These are phyloP conservation scores for Physocephala rufipes DNA, from an alignment of 2,888 invertebrate genomes.

Conservation along the genomic window DNA sequence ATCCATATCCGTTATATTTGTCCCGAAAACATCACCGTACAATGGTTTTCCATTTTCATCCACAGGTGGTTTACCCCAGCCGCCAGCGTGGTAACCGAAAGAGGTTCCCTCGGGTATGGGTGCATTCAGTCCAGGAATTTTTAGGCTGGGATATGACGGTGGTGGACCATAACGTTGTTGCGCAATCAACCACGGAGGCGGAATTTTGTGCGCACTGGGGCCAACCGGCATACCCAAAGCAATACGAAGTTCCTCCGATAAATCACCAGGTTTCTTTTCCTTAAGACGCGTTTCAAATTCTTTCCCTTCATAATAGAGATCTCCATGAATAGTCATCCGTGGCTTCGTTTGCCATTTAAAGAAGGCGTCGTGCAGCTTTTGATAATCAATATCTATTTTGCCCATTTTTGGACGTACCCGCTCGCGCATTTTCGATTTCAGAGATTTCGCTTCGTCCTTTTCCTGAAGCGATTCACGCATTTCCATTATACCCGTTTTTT, in stretches of 20 bases:
- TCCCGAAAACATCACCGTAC: slow-evolving; percentile 98
- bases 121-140: slow-evolving; percentile 97
- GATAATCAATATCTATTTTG: slow-evolving; percentile 99
- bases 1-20: slow-evolving; percentile 77
- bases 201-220: slow-evolving; percentile 88
- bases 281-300: slow-evolving; percentile 97
- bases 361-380: slow-evolving; percentile 98
- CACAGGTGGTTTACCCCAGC: slow-evolving; percentile 99
- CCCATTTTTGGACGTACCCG: slow-evolving; percentile 96
- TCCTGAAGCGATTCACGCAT: slow-evolving; percentile 98
- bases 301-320: slow-evolving; percentile 98
- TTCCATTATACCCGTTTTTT: slow-evolving; percentile 99
- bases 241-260: slow-evolving; percentile 94
- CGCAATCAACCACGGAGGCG: slow-evolving; percentile 89
- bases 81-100: slow-evolving; percentile 99
- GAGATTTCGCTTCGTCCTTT: slow-evolving; percentile 92
- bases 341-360: slow-evolving; percentile 99
- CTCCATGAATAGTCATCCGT: slow-evolving; percentile 98
- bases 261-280: slow-evolving; percentile 98
- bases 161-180: slow-evolving; percentile 89
- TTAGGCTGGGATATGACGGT: slow-evolving; percentile 97
- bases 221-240: slow-evolving; percentile 99
- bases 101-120: slow-evolving; percentile 98
- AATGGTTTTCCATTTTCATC: slow-evolving; percentile 97
- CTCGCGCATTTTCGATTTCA: slow-evolving; percentile 98